Percentiles rank a stretch among this genome's conserved stretches.
These are phyloP conservation scores for Syrmaticus mikado DNA, from an alignment of 2,113 vertebrate genomes.

Conservation along the genomic window DNA sequence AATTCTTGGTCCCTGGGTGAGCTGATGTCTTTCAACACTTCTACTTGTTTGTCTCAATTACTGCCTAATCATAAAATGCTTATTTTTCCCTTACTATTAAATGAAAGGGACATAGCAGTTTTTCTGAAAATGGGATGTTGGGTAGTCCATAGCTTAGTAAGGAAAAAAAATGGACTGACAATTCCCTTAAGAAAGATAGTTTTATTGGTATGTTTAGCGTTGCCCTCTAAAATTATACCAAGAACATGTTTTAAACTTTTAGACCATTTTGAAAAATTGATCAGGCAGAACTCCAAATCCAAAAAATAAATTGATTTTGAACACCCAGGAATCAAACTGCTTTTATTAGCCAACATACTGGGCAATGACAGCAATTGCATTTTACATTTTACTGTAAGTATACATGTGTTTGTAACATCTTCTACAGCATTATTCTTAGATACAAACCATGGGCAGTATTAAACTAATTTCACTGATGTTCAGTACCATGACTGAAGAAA, in stretches of 20 bases:
- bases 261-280: neutral
- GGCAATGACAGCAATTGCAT: neutral
- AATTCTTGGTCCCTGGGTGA: neutral
- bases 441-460: neutral
- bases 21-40: neutral
- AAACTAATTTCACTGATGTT: neutral
- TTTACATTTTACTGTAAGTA: neutral
- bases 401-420: neutral
- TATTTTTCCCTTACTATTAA: neutral
- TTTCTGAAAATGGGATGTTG: neutral
- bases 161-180: neutral
- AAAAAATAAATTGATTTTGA: neutral
- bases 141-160: neutral
- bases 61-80: neutral
- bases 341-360: neutral
- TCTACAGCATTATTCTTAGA: neutral
- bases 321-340: neutral
- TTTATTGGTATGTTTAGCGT: neutral
- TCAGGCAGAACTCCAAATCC: neutral
- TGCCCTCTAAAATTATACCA: neutral
- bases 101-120: neutral
- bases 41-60: slow-evolving; percentile 8
- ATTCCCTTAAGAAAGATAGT: neutral
- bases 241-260: neutral
- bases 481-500: neutral